Base-by-base conservation (phyloP, 1,140 invertebrate genomes). In the Maconellicoccus hirsutus region DNA sequence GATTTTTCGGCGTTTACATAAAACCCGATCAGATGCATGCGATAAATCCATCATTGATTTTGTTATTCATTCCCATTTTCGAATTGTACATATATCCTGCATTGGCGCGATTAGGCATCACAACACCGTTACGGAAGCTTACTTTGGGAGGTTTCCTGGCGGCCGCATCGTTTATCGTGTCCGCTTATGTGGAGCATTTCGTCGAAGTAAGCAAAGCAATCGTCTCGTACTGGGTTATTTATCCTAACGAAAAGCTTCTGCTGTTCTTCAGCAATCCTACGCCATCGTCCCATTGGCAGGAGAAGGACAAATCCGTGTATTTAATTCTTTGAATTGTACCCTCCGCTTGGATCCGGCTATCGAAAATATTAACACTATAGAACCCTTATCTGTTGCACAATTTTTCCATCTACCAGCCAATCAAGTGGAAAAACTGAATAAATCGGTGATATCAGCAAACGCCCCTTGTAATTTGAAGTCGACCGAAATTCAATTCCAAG, bases 11-110 rank as follows among this genome's bases (percentile, higher is more conserved):
- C 0, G 72, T 61, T 78, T 81, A 80, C 2, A 79, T 92, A n/a
- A 86, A 90, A 75, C 88, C 90, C 0, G 90, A 92, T 79, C 90
- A 92, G 79, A 84, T 92, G 83, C 88, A 90, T 81, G 84, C 87
- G 66, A 78, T 92, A 0, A 94, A 94, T 79, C 89, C 90, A 0
- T 75, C 93, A 27, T 80, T 94, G 0, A 90, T 93, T 75, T 77
- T 94, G 25, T 70, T 87, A 1, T 84, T 93, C 66, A 91, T 93
- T 75, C 92, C 92, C 6, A 72, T 93, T 0, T 93, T 92, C 78
- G 88, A 93, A 81, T 77, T 76, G 61, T 63, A 80, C 1, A 76
- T 87, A 3, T 88, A 87, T 76, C 79, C 78, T 7, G 25, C 74
- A 7, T 72, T 80, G 21, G 73, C 42, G 19, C 77, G 75, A 59